Evolutionary conservation across 2,113 vertebrate genomes (phyloP).

Genomic region (Mustela lutreola): DNA sequence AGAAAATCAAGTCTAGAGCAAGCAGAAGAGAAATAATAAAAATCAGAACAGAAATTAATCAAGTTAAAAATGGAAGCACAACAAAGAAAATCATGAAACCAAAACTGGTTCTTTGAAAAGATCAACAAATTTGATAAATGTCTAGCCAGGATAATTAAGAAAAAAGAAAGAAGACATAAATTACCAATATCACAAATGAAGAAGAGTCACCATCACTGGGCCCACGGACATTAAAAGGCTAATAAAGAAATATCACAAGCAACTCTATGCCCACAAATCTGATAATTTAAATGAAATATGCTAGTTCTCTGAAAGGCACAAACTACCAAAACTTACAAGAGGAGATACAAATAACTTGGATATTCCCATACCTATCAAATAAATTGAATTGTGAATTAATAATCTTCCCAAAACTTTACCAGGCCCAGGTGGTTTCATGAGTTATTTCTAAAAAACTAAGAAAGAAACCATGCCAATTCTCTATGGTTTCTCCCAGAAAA

Average conservation of each 20-base stretch:
- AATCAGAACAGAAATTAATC: not conserved
- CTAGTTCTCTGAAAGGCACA: not conserved
- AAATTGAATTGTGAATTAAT: not conserved
- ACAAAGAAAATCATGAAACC: not conserved
- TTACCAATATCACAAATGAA: not conserved
- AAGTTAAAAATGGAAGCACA: not conserved
- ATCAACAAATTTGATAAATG: not conserved
- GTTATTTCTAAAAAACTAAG: not conserved
- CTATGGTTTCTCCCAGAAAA: not conserved
- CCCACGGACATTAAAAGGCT: not conserved
- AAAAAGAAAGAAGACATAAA: not conserved
- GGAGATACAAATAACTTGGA: not conserved
- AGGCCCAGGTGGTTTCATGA: not conserved
- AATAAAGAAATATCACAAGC: not conserved
- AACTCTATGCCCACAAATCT: not conserved
- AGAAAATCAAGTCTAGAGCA: not conserved
- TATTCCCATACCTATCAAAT: not conserved
- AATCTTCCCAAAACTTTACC: not conserved
- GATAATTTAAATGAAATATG: not conserved
- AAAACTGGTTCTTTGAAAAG: not conserved
- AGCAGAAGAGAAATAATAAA: constrained; percentile 1
- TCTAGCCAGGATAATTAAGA: not conserved
- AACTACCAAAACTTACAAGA: not conserved
- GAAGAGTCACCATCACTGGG: not conserved
- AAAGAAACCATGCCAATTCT: not conserved